Conservation (phyloP, 2,113 vertebrate species). For the Tupaia chinensis region DNA sequence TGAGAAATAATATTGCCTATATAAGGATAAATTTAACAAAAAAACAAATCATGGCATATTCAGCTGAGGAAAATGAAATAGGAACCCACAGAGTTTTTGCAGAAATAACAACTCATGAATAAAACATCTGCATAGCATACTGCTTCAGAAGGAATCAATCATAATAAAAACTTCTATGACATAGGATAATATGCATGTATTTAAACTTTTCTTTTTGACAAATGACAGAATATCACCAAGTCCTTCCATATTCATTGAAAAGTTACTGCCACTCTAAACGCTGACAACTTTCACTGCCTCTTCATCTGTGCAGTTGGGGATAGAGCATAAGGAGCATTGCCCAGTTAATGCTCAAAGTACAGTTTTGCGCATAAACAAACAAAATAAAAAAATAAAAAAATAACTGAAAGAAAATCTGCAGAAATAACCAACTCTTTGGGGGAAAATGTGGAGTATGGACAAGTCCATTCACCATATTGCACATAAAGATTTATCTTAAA, state of each 20-base stretch:
- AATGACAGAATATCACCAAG: conserved; percentile 70
- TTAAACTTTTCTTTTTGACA: conserved; percentile 80
- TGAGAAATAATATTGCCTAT: conserved; percentile 63
- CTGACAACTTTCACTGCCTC: conserved; percentile 23
- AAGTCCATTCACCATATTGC: background rate
- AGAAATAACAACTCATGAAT: conserved; percentile 85
- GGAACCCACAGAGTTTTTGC: conserved; percentile 82
- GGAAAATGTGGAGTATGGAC: background rate
- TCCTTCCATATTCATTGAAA: conserved; percentile 66
- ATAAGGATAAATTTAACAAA: conserved; percentile 72
- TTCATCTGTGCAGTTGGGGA: background rate
- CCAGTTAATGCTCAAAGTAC: background rate
- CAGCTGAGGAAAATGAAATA: conserved; percentile 84
- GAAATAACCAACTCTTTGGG: background rate
- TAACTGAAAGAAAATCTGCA: conserved; percentile 18
- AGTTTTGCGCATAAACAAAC: background rate
- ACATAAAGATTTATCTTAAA: conserved; percentile 44
- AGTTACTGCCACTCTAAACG: conserved; percentile 39
- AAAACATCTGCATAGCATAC: conserved; percentile 81
- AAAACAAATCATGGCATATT: conserved; percentile 81
- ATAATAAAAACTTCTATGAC: conserved; percentile 75
- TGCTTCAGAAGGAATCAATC: conserved; percentile 79
- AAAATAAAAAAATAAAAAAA: background rate
- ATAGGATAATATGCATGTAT: conserved; percentile 75
- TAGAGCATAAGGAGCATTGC: background rate